These are phyloP conservation scores for Channa striata DNA, from an alignment of 2,797 vertebrate genomes.

Conservation along the genomic window DNA sequence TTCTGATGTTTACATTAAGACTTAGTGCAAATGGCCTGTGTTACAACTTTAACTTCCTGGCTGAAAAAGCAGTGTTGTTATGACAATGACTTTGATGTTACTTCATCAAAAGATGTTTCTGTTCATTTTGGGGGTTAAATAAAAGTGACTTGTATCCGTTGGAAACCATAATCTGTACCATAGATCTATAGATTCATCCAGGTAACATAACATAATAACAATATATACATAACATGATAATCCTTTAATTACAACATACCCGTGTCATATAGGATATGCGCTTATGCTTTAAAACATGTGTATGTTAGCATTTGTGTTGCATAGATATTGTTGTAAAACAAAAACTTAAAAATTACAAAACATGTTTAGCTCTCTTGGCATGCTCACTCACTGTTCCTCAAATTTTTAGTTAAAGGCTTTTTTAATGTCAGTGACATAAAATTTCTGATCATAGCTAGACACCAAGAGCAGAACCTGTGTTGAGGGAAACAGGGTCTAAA, in stretches of 20 bases:
- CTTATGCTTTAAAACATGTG: not conserved
- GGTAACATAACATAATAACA: not conserved
- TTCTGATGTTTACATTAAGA: not conserved
- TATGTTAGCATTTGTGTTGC: not conserved
- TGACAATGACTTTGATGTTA: not conserved
- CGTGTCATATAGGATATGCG: not conserved
- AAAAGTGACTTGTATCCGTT: not conserved
- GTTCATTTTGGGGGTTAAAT: constrained; percentile 1
- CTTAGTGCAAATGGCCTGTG: not conserved
- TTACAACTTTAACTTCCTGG: constrained; percentile 2
- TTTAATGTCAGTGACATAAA: not conserved
- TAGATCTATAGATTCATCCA: not conserved
- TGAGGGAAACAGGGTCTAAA: not conserved
- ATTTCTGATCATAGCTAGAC: too few species aligned
- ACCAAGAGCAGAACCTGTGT: not conserved
- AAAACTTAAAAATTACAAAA: not conserved
- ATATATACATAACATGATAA: not conserved
- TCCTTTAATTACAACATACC: not conserved
- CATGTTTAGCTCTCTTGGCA: not conserved
- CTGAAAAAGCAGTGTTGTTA: not conserved
- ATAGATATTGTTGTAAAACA: not conserved
- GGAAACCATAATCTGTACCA: not conserved
- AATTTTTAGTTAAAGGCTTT: not conserved
- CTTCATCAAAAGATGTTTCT: not conserved
- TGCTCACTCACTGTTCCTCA: not conserved